These are phyloP conservation scores for Seriola quinqueradiata DNA, from an alignment of 2,113 vertebrate genomes.

Conservation along the genomic window DNA sequence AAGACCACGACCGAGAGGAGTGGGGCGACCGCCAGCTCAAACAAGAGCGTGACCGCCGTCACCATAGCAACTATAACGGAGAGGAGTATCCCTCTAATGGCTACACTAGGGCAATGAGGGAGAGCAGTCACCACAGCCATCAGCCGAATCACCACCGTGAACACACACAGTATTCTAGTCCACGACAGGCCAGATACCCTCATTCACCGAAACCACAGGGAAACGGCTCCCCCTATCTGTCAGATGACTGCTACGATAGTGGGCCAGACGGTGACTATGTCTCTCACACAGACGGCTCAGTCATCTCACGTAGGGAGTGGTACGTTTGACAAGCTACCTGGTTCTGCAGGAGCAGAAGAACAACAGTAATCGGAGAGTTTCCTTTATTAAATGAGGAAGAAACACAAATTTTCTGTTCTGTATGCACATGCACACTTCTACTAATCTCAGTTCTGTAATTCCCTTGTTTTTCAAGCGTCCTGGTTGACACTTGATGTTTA, in stretches of 20 bases:
- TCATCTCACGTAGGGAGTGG: conserved; percentile 99
- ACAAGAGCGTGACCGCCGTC: conserved; percentile 62
- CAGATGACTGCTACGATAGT: conserved; percentile 90
- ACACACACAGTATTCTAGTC: conserved; percentile 83
- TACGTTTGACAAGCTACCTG: conserved; percentile 87
- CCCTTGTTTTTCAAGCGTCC: conserved; percentile 36
- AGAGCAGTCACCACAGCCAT: conserved; percentile 68
- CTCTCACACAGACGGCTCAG: conserved; percentile 96
- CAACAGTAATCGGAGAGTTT: conserved; percentile 33
- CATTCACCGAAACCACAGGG: conserved; percentile 69
- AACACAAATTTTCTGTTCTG: conserved; percentile 38
- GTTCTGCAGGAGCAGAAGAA: conserved; percentile 38
- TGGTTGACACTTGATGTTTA: conserved; percentile 61
- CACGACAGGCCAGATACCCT: conserved; percentile 84
- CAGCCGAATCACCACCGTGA: conserved; percentile 69
- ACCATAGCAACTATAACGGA: conserved; percentile 59
- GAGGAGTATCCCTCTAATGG: conserved; percentile 80
- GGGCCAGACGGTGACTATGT: conserved; percentile 95
- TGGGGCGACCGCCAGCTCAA: conserved; percentile 91
- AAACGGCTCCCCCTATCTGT: conserved; percentile 89
- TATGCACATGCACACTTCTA: conserved; percentile 39
- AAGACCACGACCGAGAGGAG: conserved; percentile 92
- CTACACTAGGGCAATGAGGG: conserved; percentile 83
- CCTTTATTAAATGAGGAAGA: conserved; percentile 33
- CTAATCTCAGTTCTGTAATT: conserved; percentile 54